These are phyloP conservation scores for Galemys pyrenaicus DNA, from an alignment of 2,113 vertebrate species.

Conservation along the genomic window DNA sequence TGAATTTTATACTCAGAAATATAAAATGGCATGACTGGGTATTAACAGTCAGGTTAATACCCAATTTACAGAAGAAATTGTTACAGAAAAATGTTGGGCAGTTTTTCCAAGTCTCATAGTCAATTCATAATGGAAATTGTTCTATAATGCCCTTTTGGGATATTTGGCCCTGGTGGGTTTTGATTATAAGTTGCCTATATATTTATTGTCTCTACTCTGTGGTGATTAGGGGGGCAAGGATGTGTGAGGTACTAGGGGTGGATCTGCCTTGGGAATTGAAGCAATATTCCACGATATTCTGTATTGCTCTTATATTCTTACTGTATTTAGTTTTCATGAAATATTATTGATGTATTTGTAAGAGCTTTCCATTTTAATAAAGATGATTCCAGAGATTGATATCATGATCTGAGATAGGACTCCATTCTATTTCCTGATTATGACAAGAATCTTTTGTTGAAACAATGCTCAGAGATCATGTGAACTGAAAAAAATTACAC, in stretches of 20 bases:
- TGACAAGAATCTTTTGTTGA: conserved; percentile 15
- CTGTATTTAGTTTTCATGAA: not conserved
- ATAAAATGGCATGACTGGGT: not conserved
- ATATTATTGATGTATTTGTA: not conserved
- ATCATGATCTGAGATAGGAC: not conserved
- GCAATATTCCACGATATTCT: not conserved
- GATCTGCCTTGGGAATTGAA: not conserved
- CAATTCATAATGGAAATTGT: not conserved
- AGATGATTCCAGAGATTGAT: not conserved
- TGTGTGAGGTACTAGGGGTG: not conserved
- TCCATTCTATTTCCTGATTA: not conserved
- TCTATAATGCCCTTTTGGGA: not conserved
- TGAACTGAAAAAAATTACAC: not conserved
- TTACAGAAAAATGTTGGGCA: not conserved
- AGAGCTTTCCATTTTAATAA: not conserved
- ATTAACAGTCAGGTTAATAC: not conserved
- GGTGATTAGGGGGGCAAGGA: not conserved
- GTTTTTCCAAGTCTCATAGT: not conserved
- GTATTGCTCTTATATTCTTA: not conserved
- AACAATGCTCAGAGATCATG: not conserved
- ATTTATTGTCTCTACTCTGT: not conserved
- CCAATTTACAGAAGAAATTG: not conserved
- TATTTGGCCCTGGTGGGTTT: not conserved
- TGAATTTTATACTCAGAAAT: not conserved
- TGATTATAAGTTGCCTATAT: not conserved